Conservation (phyloP, 1,140 invertebrate genomes). For the Delia radicum region DNA sequence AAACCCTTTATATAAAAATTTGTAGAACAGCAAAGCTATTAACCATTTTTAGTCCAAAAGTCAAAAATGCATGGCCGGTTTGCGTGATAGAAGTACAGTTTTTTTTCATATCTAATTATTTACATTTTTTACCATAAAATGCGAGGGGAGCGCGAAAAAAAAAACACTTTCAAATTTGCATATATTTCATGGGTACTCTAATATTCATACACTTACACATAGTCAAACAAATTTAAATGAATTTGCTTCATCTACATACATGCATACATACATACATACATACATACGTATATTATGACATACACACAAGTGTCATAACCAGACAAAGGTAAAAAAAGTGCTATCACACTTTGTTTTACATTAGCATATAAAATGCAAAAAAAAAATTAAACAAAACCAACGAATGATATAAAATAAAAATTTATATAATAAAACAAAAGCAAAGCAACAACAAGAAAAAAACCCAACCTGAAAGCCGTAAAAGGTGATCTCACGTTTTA, state of each 20-base stretch:
- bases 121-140: not conserved
- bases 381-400: too few relatives aligned
- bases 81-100: too few relatives aligned
- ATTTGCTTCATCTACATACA: not conserved
- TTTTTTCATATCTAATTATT: too few relatives aligned
- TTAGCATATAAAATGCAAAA: slow-evolving; percentile 18
- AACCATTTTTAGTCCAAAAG: too few relatives aligned
- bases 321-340: not conserved
- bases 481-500: slow-evolving; percentile 17
- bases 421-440: not conserved
- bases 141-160: not conserved
- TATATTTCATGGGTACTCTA: not conserved
- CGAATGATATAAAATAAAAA: not conserved
- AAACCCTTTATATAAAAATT: too few relatives aligned
- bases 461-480: not conserved
- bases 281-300: not conserved
- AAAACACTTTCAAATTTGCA: not conserved
- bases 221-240: not conserved
- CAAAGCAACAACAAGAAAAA: not conserved
- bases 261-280: not conserved
- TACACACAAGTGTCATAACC: not conserved
- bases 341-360: slow-evolving; percentile 19
- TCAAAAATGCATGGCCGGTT: too few relatives aligned
- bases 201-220: not conserved
- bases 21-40: too few relatives aligned